Evolutionary conservation across 2,113 vertebrate species (phyloP).

Genomic region (Chionis minor): DNA sequence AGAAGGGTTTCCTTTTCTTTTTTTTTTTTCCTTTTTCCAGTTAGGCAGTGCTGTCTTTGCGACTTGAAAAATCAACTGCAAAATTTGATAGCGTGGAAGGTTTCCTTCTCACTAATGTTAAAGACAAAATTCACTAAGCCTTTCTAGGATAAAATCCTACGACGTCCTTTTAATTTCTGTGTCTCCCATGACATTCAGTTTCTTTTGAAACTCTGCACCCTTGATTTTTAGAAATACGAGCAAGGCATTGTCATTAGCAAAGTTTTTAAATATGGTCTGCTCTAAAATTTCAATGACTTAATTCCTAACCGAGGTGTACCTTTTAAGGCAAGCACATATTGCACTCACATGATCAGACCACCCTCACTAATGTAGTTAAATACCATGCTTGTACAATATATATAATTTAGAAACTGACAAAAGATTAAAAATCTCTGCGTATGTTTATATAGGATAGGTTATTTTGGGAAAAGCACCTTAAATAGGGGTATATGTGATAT

Average conservation of each 20-base stretch:
- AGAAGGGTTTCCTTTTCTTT: fast-evolving
- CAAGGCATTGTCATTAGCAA: background rate
- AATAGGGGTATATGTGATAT: background rate
- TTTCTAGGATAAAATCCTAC: background rate
- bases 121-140: background rate
- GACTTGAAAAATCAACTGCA: background rate
- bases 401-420: background rate
- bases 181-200: background rate
- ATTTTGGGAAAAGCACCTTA: background rate
- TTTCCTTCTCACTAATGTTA: background rate
- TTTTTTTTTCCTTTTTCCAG: too few species aligned
- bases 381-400: background rate
- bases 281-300: background rate
- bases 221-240: background rate
- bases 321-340: background rate
- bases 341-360: background rate
- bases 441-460: background rate
- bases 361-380: background rate
- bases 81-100: fast-evolving
- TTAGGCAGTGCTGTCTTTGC: background rate
- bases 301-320: background rate
- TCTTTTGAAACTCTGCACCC: background rate
- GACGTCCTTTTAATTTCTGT: background rate
- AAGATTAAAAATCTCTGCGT: background rate
- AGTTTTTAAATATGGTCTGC: background rate